Evolutionary conservation across 2,888 invertebrate genomes (phyloP).

Genomic region (Lycia hirtaria): DNA sequence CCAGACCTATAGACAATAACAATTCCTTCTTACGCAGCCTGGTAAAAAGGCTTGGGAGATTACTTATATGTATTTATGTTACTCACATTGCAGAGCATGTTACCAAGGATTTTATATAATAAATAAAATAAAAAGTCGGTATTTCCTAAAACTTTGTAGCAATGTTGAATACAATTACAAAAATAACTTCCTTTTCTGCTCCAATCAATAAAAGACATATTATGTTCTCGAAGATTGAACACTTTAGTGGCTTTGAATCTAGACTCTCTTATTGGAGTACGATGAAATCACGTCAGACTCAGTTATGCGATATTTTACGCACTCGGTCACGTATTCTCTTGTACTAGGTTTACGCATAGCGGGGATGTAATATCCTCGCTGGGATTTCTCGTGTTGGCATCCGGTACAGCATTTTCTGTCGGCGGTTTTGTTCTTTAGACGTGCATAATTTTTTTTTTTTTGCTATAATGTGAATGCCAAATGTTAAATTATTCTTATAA

Average conservation of each 20-base stretch:
- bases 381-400: conserved; percentile 12
- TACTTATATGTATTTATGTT: no score
- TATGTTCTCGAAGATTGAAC: no score
- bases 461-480: background rate
- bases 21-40: no score
- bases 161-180: no score
- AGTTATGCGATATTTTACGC: conserved; percentile 18
- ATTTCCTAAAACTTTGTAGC: no score
- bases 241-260: background rate
- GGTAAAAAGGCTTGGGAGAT: no score
- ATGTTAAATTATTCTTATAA: background rate
- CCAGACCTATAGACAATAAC: no score
- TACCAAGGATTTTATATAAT: no score
- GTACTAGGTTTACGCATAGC: conserved; percentile 10
- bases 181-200: no score
- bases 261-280: background rate
- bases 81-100: no score
- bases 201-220: no score
- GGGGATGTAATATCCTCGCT: conserved; percentile 7
- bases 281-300: conserved; percentile 8
- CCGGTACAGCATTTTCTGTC: conserved; percentile 1
- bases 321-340: conserved; percentile 21
- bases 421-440: conserved; percentile 9
- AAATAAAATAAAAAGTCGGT: no score
- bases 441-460: conserved; percentile 10